phyloP scores from a whole-genome alignment of 2,888 invertebrate species.

The Aproaerema taeniolella region DNA sequence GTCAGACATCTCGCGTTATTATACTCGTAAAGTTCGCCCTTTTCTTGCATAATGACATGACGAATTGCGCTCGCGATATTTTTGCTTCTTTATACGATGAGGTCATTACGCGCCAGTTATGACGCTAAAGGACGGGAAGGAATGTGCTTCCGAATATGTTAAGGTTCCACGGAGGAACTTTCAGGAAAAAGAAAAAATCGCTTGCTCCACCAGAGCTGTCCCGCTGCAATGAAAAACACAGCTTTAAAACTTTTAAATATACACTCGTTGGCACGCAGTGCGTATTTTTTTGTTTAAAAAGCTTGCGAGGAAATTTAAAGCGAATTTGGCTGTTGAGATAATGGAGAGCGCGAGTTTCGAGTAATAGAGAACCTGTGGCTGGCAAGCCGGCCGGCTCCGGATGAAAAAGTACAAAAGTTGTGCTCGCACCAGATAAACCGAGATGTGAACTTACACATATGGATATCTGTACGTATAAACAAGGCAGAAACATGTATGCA shows the following conservation, averaged over 20 bases:
- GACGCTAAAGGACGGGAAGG: conserved; percentile 39
- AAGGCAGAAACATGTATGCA: too few relatives aligned
- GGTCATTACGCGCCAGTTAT: conserved; percentile 63
- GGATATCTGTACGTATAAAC: too few relatives aligned
- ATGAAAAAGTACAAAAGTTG: conserved; percentile 73
- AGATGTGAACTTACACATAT: too few relatives aligned
- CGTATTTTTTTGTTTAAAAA: conserved; percentile 44
- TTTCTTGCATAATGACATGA: conserved; percentile 77
- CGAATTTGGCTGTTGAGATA: conserved; percentile 65
- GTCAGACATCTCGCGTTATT: conserved; percentile 75
- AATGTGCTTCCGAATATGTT: conserved; percentile 37
- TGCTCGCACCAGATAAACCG: conserved; percentile 38
- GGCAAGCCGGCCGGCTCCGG: conserved; percentile 59
- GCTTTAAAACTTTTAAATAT: conserved; percentile 42
- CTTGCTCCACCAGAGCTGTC: conserved; percentile 28
- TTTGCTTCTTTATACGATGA: conserved; percentile 68
- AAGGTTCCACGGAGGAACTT: conserved; percentile 21
- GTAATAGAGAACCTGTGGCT: conserved; percentile 67
- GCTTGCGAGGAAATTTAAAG: conserved; percentile 55
- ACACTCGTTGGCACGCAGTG: conserved; percentile 27
- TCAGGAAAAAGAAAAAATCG: conserved; percentile 19
- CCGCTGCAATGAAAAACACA: conserved; percentile 33
- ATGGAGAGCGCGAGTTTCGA: conserved; percentile 67
- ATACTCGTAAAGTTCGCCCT: conserved; percentile 75
- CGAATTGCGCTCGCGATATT: conserved; percentile 74